These are phyloP conservation scores for Manduca sexta DNA, from an alignment of 1,140 invertebrate species.

Conservation along the genomic window DNA sequence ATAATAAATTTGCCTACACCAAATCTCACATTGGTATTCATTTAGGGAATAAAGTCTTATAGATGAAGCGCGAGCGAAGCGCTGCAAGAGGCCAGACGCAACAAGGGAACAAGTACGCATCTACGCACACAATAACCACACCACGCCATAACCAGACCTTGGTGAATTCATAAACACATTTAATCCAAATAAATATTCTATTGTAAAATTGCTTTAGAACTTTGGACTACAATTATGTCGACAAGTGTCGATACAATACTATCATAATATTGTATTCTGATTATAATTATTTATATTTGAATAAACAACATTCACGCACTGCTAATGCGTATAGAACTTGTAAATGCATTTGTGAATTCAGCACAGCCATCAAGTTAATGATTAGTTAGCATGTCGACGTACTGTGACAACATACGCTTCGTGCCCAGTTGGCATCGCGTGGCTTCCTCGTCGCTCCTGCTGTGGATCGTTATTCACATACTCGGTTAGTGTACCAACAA, in stretches of 20 bases:
- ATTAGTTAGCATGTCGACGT: conserved; percentile 56
- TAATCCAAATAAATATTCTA: background rate
- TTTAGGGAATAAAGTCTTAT: conserved; percentile 5
- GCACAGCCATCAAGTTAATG: conserved; percentile 22
- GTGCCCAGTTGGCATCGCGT: conserved; percentile 47
- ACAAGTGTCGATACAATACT: no score
- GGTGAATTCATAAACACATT: conserved; percentile 40
- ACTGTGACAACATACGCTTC: conserved; percentile 63
- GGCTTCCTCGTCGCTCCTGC: conserved; percentile 54
- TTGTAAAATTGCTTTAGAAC: no score
- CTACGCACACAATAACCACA: conserved; percentile 50
- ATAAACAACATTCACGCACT: no score
- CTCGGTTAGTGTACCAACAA: conserved; percentile 10
- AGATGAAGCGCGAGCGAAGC: conserved; percentile 46
- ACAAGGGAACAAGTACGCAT: conserved; percentile 32
- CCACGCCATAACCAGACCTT: conserved; percentile 24
- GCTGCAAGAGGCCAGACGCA: conserved; percentile 37
- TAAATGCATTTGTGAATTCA: no score
- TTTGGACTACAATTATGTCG: no score
- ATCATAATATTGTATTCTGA: no score
- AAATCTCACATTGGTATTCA: background rate
- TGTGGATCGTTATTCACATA: conserved; percentile 37
- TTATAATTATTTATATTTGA: no score
- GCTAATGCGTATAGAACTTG: no score
- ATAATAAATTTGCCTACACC: no score